Evolutionary conservation across 2,888 invertebrate species (phyloP).

Genomic region (Hypolimnas misippus): DNA sequence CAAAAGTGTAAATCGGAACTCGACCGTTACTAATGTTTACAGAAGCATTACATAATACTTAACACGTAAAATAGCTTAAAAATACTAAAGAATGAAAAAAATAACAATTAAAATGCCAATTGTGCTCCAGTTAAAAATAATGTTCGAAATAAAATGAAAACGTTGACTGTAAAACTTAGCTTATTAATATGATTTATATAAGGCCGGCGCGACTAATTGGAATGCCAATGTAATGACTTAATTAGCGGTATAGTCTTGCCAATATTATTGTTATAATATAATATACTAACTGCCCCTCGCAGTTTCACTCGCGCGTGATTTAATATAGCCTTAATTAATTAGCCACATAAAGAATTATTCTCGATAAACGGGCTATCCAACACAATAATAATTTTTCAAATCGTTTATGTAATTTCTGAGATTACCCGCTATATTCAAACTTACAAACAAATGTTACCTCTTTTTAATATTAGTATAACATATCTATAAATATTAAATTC

Average conservation of each 20-base stretch:
- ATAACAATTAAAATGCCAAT: conserved; percentile 2
- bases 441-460: too few species aligned
- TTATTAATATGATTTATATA: conserved; percentile 29
- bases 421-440: too few species aligned
- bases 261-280: conserved; percentile 6
- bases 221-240: conserved; percentile 30
- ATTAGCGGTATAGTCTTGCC: conserved; percentile 21
- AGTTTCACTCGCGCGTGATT: too few species aligned
- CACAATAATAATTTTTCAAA: too few species aligned
- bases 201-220: conserved; percentile 29
- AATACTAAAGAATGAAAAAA: conserved; percentile 1
- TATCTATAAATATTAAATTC: too few species aligned
- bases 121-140: conserved; percentile 1
- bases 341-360: too few species aligned
- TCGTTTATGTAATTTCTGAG: too few species aligned
- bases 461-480: too few species aligned
- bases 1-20: not conserved
- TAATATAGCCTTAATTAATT: too few species aligned
- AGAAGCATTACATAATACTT: not conserved
- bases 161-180: conserved; percentile 14
- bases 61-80: not conserved
- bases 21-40: not conserved
- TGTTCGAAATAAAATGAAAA: conserved; percentile 16
- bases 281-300: too few species aligned
- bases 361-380: too few species aligned